phyloP scores from a whole-genome alignment of 2,888 invertebrate genomes.

The Ariolimax columbianus region DNA sequence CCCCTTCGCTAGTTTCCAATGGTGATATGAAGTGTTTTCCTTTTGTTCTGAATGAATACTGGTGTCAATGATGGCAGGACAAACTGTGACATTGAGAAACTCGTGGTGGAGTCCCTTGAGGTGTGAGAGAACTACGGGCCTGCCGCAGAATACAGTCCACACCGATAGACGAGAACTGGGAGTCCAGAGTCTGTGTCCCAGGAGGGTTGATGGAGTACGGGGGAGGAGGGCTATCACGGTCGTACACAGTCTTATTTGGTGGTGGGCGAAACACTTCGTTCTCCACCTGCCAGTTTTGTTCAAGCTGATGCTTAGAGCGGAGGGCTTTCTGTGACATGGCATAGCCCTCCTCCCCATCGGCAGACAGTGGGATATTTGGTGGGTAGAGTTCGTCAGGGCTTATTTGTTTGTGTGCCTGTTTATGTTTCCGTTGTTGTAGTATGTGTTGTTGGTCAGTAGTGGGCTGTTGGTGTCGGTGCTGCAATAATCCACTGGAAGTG shows the following conservation, averaged over 20 bases:
- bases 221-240: slow-evolving; percentile 83
- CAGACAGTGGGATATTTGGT: slow-evolving; percentile 83
- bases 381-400: slow-evolving; percentile 76
- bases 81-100: slow-evolving; percentile 34
- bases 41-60: background rate
- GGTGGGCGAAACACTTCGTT: slow-evolving; percentile 83
- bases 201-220: slow-evolving; percentile 71
- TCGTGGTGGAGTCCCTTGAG: slow-evolving; percentile 7
- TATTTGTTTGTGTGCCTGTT: background rate
- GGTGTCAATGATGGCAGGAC: slow-evolving; percentile 36
- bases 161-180: background rate
- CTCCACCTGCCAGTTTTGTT: slow-evolving; percentile 58
- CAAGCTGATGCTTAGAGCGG: slow-evolving; percentile 61
- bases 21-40: too few relatives aligned
- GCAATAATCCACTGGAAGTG: background rate
- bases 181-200: slow-evolving; percentile 47
- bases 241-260: slow-evolving; percentile 85
- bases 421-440: slow-evolving; percentile 7
- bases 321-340: slow-evolving; percentile 62
- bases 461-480: background rate
- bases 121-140: slow-evolving; percentile 31
- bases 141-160: slow-evolving; percentile 27
- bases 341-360: slow-evolving; percentile 85
- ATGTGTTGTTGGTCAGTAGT: background rate
- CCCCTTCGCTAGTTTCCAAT: background rate